These are phyloP conservation scores for Anastatus disparis DNA, from an alignment of 1,140 invertebrate genomes.

Conservation along the genomic window DNA sequence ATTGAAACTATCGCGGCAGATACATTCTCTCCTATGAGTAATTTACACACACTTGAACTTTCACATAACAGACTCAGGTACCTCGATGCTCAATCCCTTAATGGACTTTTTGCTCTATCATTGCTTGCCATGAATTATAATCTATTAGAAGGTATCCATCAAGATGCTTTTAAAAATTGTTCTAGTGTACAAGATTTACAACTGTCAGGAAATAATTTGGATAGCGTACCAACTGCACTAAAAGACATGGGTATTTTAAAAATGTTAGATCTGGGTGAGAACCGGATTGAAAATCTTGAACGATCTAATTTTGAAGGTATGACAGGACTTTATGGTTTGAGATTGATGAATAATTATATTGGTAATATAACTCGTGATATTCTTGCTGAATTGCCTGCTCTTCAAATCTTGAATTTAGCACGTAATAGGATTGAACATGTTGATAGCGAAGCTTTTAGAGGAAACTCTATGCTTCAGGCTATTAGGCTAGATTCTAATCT, in stretches of 20 bases:
- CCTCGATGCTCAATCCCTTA: slow-evolving; percentile 79
- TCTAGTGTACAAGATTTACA: slow-evolving; percentile 83
- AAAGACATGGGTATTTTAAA: slow-evolving; percentile 79
- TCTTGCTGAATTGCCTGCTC: slow-evolving; percentile 76
- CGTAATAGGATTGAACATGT: slow-evolving; percentile 82
- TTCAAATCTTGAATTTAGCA: slow-evolving; percentile 85
- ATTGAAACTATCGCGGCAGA: slow-evolving; percentile 80
- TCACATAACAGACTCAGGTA: slow-evolving; percentile 80
- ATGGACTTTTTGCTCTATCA: slow-evolving; percentile 84
- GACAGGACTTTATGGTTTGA: slow-evolving; percentile 78
- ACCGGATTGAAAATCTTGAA: slow-evolving; percentile 79
- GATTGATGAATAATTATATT: slow-evolving; percentile 85
- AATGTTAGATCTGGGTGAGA: slow-evolving; percentile 85
- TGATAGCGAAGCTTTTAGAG: slow-evolving; percentile 79
- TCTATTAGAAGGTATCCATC: slow-evolving; percentile 76
- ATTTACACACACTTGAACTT: slow-evolving; percentile 82
- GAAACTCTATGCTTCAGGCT: slow-evolving; percentile 80
- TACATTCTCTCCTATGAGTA: slow-evolving; percentile 83
- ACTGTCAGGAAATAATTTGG: slow-evolving; percentile 83
- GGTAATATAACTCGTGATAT: slow-evolving; percentile 78
- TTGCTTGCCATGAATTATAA: slow-evolving; percentile 84
- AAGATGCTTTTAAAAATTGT: slow-evolving; percentile 84
- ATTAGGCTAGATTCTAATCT: slow-evolving; percentile 83
- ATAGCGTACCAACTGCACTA: slow-evolving; percentile 78
- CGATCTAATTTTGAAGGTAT: slow-evolving; percentile 85